Evolutionary conservation across 2,888 invertebrate species (phyloP).

Genomic region (Pseudococcus viburni): DNA sequence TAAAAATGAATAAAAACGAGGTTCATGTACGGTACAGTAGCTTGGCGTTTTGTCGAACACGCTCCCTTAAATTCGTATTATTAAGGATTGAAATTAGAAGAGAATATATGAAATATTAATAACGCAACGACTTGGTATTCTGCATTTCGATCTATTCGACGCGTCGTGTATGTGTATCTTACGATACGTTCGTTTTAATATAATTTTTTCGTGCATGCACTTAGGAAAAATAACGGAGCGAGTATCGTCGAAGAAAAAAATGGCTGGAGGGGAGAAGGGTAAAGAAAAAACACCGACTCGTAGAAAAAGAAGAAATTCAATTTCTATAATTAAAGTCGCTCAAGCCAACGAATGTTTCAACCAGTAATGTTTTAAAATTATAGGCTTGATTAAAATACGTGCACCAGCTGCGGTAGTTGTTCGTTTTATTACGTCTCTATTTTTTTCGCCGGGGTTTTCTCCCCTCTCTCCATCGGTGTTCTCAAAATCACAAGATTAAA

Average conservation of each 20-base stretch:
- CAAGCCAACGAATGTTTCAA: constrained; percentile 50
- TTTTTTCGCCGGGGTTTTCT: background rate
- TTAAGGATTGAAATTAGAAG: constrained; percentile 9
- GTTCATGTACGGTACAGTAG: background rate
- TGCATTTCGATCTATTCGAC: constrained; percentile 31
- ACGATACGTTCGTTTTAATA: background rate
- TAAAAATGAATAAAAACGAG: background rate
- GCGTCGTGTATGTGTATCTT: background rate
- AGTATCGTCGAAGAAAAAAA: background rate
- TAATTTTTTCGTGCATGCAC: constrained; percentile 23
- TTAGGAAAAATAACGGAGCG: background rate
- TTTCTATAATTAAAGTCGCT: constrained; percentile 52
- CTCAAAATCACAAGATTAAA: constrained; percentile 45
- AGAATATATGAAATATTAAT: constrained; percentile 36
- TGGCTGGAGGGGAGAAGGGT: background rate
- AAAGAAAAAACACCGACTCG: background rate
- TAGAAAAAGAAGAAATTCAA: constrained; percentile 37
- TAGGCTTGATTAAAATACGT: constrained; percentile 53
- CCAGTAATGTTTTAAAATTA: constrained; percentile 52
- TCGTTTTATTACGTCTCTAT: constrained; percentile 32
- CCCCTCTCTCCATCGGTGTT: background rate
- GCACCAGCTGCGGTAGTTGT: constrained; percentile 51
- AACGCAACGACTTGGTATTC: background rate
- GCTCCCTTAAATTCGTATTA: constrained; percentile 19
- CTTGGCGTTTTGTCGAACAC: background rate